These are phyloP conservation scores for Pediacus dermestoides DNA, from an alignment of 2,888 invertebrate genomes.

Conservation along the genomic window DNA sequence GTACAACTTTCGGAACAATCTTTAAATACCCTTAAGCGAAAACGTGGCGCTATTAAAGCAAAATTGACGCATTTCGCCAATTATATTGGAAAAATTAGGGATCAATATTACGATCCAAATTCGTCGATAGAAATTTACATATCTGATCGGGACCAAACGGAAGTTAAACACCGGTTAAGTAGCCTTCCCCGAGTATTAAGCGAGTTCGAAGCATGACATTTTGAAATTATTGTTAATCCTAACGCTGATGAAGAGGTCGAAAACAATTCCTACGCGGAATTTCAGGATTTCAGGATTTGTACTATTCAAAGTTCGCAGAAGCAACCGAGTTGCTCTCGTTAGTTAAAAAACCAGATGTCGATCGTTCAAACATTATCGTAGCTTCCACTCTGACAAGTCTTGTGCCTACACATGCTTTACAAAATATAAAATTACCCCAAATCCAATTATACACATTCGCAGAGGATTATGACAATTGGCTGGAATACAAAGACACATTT, in stretches of 20 bases:
- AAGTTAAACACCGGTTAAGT: neutral
- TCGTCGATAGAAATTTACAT: neutral
- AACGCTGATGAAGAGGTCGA: neutral
- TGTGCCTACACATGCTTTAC: neutral
- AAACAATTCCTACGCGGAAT: neutral
- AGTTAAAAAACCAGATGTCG: no score
- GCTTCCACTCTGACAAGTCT: neutral
- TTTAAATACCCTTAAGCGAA: no score
- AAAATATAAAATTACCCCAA: neutral
- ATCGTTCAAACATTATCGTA: no score
- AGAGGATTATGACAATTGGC: neutral
- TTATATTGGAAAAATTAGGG: no score
- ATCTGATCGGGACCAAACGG: neutral
- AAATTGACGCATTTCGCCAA: neutral
- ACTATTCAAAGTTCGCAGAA: neutral
- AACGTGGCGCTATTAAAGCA: neutral
- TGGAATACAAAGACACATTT: conserved; percentile 4
- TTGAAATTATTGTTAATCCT: neutral
- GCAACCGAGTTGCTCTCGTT: no score
- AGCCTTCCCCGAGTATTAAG: neutral
- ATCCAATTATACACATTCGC: neutral
- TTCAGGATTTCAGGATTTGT: no score
- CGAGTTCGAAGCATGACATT: neutral
- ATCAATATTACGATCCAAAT: neutral
- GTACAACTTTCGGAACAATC: no score